These are phyloP conservation scores for Apamea sordens DNA, from an alignment of 2,888 invertebrate species.

Conservation along the genomic window DNA sequence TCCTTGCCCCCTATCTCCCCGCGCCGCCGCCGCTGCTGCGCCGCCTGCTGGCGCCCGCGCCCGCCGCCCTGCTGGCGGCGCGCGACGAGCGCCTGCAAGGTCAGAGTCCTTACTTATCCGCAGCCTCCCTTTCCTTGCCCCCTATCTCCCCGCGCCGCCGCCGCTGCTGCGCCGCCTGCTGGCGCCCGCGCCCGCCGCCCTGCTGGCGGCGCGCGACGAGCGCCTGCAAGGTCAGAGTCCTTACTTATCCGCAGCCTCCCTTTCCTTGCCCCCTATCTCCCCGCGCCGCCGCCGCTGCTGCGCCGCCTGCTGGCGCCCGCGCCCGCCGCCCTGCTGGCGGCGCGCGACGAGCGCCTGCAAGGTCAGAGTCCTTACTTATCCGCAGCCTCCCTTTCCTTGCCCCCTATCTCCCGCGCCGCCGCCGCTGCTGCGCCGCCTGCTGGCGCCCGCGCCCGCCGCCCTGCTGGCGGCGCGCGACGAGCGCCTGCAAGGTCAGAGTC, in stretches of 20 bases:
- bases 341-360: slow-evolving; percentile 53
- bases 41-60: slow-evolving; percentile 74
- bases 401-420: slow-evolving; percentile 66
- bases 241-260: too few relatives aligned
- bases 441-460: slow-evolving; percentile 68
- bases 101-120: too few relatives aligned
- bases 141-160: slow-evolving; percentile 68
- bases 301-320: slow-evolving; percentile 74
- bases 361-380: too few relatives aligned
- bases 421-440: slow-evolving; percentile 75
- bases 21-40: slow-evolving; percentile 74
- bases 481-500: slow-evolving; percentile 65
- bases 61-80: slow-evolving; percentile 62
- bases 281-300: slow-evolving; percentile 74
- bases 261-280: neutral
- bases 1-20: slow-evolving; percentile 17
- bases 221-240: slow-evolving; percentile 67
- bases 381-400: too few relatives aligned
- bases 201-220: slow-evolving; percentile 58
- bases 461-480: slow-evolving; percentile 60
- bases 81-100: slow-evolving; percentile 62
- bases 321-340: slow-evolving; percentile 64
- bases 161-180: slow-evolving; percentile 76
- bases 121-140: neutral
- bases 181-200: slow-evolving; percentile 65